Conservation (phyloP, 2,888 invertebrate species). For the Acanthosoma haemorrhoidale region DNA sequence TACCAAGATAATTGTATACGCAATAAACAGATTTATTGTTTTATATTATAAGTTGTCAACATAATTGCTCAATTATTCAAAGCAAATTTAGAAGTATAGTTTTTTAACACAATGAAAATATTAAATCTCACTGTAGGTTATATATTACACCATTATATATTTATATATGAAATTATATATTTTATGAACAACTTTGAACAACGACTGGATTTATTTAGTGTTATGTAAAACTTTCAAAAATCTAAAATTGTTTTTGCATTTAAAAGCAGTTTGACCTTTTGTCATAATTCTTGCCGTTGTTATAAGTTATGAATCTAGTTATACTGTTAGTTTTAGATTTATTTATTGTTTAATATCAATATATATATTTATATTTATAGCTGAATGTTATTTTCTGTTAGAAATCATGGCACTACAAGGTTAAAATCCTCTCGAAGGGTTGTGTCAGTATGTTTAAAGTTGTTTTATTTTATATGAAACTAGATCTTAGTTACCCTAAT, state of each 20-base stretch:
- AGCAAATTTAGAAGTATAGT: constrained; percentile 25
- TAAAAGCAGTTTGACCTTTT: constrained; percentile 1
- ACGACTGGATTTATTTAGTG: constrained; percentile 21
- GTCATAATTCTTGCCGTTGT: constrained; percentile 28
- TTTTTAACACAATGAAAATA: constrained; percentile 5
- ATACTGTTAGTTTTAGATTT: constrained; percentile 20
- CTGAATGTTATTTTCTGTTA: background rate
- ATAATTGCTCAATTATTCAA: constrained; percentile 29
- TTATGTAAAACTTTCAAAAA: constrained; percentile 5
- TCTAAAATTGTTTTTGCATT: constrained; percentile 6
- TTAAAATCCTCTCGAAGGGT: background rate
- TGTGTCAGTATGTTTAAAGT: background rate
- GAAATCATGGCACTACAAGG: background rate
- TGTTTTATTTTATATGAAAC: background rate
- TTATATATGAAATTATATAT: constrained; percentile 1
- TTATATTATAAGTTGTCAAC: constrained; percentile 25
- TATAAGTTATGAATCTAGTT: constrained; percentile 20
- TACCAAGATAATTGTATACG: constrained; percentile 27
- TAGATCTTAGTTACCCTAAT: constrained; percentile 1
- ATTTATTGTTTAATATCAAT: constrained; percentile 14
- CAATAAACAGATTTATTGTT: constrained; percentile 28
- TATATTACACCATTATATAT: background rate
- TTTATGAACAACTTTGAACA: constrained; percentile 23
- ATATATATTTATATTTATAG: background rate
- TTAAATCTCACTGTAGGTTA: constrained; percentile 26